Percentiles rank a stretch among this genome's conserved stretches.
phyloP scores from a whole-genome alignment of 2,113 vertebrate species.

The Todiramphus saurophagus region DNA sequence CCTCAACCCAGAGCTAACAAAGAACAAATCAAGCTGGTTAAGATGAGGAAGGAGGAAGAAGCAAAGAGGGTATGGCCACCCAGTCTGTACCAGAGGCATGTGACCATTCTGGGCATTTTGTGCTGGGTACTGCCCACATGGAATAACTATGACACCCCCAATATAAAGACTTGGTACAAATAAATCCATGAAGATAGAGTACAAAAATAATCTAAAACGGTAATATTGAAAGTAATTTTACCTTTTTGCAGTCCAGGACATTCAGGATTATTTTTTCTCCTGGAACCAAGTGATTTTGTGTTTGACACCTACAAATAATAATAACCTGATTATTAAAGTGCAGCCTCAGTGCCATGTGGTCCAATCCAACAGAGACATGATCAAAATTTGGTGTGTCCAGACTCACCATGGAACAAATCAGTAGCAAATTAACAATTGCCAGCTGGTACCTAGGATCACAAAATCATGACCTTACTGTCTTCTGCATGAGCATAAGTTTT shows the following conservation, averaged over 20 bases:
- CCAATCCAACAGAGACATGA: neutral
- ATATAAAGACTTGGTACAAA: neutral
- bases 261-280: neutral
- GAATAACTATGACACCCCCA: fast-evolving
- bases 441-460: neutral
- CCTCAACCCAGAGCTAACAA: neutral
- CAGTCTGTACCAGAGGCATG: neutral
- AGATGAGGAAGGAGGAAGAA: neutral
- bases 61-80: neutral
- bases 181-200: neutral
- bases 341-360: fast-evolving
- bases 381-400: neutral
- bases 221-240: neutral
- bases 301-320: neutral
- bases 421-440: too few species aligned
- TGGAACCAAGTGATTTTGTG: neutral
- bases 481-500: fast-evolving
- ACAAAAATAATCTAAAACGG: fast-evolving
- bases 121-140: neutral
- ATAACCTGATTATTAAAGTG: neutral
- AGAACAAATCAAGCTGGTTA: neutral
- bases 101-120: neutral
- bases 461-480: neutral
- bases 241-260: neutral
- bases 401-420: neutral